phyloP scores from a whole-genome alignment of 2,888 invertebrate genomes.

The Papilio elwesi region DNA sequence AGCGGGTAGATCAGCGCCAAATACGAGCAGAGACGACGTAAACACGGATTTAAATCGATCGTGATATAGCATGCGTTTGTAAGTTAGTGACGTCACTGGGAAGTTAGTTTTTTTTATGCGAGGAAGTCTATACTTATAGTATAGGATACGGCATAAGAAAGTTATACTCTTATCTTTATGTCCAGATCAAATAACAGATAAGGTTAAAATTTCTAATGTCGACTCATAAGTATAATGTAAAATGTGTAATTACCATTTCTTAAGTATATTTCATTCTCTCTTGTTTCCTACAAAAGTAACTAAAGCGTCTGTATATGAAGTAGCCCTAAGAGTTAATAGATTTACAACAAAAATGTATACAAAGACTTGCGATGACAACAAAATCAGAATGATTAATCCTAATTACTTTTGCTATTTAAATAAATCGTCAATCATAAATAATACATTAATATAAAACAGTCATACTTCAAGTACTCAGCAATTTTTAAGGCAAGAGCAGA shows the following conservation, averaged over 20 bases:
- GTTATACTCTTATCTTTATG: no score
- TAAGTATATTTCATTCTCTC: no score
- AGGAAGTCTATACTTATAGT: not conserved
- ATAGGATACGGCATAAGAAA: not conserved
- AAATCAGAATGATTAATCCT: no score
- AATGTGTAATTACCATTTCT: no score
- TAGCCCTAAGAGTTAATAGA: no score
- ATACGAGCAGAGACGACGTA: conserved; percentile 25
- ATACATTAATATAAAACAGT: not conserved
- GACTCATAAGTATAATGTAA: no score
- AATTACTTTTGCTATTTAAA: not conserved
- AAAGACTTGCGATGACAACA: no score
- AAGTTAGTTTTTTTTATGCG: not conserved
- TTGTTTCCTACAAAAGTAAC: no score
- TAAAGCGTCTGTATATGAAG: no score
- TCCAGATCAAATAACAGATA: no score
- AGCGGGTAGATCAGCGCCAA: conserved; percentile 35
- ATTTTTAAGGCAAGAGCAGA: not conserved
- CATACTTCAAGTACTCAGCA: not conserved
- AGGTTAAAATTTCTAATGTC: no score
- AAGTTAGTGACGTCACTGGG: conserved; percentile 30
- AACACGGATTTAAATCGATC: conserved; percentile 17
- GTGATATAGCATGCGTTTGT: conserved; percentile 12
- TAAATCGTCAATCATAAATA: not conserved
- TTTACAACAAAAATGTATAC: no score